Evolutionary conservation across 2,888 invertebrate genomes (phyloP).

Genomic region (Trilocha varians): DNA sequence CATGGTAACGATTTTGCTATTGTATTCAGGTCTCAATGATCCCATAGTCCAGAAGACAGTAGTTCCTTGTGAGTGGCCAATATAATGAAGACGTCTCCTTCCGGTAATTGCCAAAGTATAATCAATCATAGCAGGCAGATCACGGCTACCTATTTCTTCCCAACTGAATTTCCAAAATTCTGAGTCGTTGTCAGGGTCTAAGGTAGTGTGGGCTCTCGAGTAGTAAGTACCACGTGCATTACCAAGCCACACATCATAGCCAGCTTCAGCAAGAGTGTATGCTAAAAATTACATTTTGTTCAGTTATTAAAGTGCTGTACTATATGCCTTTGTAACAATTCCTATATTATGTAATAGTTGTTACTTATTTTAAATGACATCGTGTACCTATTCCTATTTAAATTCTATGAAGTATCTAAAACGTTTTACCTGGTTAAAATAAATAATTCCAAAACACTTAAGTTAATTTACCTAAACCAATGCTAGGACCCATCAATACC

Average conservation of each 20-base stretch:
- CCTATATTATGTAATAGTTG: no score
- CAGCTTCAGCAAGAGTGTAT: constrained; percentile 71
- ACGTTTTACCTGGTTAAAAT: no score
- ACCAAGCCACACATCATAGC: constrained; percentile 84
- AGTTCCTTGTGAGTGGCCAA: constrained; percentile 83
- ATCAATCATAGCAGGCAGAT: constrained; percentile 85
- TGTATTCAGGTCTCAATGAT: constrained; percentile 74
- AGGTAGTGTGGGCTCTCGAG: constrained; percentile 64
- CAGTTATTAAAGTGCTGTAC: no score
- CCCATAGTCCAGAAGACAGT: constrained; percentile 77
- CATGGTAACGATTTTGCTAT: constrained; percentile 74
- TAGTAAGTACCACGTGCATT: constrained; percentile 83
- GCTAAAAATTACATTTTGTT: constrained; percentile 21
- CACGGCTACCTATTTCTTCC: constrained; percentile 84
- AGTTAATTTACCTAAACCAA: constrained; percentile 72
- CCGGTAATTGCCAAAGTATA: constrained; percentile 73
- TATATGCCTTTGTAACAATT: no score
- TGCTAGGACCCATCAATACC: constrained; percentile 78
- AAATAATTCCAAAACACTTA: no score
- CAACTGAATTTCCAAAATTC: constrained; percentile 80
- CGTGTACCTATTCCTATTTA: no score
- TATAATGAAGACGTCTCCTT: constrained; percentile 76
- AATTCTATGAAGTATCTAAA: no score
- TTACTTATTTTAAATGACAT: no score
- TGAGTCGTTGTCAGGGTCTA: constrained; percentile 33